Conservation (phyloP, 2,113 vertebrate species). For the Pygoscelis adeliae region DNA sequence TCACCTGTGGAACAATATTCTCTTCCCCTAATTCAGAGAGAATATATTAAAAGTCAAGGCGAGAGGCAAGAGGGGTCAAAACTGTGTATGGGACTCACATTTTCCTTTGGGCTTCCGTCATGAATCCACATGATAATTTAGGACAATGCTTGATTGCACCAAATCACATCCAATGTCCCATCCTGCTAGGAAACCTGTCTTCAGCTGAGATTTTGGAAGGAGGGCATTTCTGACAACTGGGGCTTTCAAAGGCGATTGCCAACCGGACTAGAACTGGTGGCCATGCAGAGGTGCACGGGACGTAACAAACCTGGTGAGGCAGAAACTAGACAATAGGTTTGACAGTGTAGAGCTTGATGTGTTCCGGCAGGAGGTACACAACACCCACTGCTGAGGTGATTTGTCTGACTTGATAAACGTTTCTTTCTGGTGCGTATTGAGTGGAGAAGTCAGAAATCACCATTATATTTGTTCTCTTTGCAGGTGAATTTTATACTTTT, state of each 20-base stretch:
- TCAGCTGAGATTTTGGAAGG: neutral
- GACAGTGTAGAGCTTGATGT: neutral
- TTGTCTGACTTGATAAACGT: neutral
- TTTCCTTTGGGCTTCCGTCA: neutral
- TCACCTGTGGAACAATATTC: neutral
- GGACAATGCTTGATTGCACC: neutral
- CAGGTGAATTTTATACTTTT: constrained; percentile 82
- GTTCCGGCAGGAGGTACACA: neutral
- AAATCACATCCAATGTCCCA: neutral
- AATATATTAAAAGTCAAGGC: neutral
- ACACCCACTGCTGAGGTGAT: neutral
- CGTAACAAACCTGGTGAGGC: neutral
- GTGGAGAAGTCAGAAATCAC: neutral
- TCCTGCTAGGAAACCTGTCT: neutral
- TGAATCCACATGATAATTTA: neutral
- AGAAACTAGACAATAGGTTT: neutral
- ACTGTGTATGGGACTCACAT: neutral
- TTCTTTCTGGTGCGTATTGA: neutral
- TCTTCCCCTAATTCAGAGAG: neutral
- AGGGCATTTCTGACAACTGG: neutral
- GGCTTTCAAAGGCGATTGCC: neutral
- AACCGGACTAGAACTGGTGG: neutral
- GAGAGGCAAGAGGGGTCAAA: neutral
- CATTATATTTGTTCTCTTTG: neutral
- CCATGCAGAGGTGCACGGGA: neutral